Percentiles rank a stretch among this genome's conserved stretches.
These are phyloP conservation scores for Salarias fasciatus DNA, from an alignment of 2,797 vertebrate genomes.

Conservation along the genomic window DNA sequence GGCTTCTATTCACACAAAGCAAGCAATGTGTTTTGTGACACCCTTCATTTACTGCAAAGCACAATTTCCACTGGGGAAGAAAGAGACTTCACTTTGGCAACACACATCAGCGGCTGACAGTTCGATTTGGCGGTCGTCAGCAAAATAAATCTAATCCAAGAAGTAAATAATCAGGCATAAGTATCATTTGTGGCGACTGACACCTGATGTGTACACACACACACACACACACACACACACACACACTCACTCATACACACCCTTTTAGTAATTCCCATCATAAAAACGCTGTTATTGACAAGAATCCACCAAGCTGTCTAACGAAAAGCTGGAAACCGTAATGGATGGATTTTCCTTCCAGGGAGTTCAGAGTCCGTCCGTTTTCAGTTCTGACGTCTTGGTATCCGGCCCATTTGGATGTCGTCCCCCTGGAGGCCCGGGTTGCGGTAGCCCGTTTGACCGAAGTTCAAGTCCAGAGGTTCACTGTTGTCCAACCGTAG, in stretches of 20 bases:
- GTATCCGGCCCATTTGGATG: slow-evolving; percentile 82
- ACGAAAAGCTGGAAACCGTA: slow-evolving; percentile 4
- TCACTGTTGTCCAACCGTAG: slow-evolving; percentile 85
- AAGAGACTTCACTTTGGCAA: slow-evolving; percentile 61
- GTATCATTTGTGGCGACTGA: slow-evolving; percentile 18
- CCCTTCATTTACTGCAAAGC: slow-evolving; percentile 18
- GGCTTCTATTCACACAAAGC: background rate
- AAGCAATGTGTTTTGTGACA: slow-evolving; percentile 7
- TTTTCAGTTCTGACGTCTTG: slow-evolving; percentile 52
- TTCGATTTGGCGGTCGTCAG: slow-evolving; percentile 54
- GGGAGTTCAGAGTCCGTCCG: slow-evolving; percentile 38
- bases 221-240: too few species aligned
- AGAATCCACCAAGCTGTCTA: slow-evolving; percentile 18
- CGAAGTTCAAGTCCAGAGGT: slow-evolving; percentile 80
- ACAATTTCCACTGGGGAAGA: slow-evolving; percentile 22
- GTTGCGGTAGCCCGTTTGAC: slow-evolving; percentile 81
- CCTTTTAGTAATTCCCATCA: slow-evolving; percentile 18
- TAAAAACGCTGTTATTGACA: slow-evolving; percentile 35
- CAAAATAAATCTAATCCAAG: slow-evolving; percentile 34
- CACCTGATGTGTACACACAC: slow-evolving; percentile 22
- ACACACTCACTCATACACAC: too few species aligned
- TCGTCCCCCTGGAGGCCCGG: slow-evolving; percentile 75
- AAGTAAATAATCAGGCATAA: slow-evolving; percentile 25
- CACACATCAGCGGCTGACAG: slow-evolving; percentile 49
- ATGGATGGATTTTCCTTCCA: slow-evolving; percentile 7